phyloP scores from a whole-genome alignment of 1,140 invertebrate genomes.

The Armadillidium nasatum region DNA sequence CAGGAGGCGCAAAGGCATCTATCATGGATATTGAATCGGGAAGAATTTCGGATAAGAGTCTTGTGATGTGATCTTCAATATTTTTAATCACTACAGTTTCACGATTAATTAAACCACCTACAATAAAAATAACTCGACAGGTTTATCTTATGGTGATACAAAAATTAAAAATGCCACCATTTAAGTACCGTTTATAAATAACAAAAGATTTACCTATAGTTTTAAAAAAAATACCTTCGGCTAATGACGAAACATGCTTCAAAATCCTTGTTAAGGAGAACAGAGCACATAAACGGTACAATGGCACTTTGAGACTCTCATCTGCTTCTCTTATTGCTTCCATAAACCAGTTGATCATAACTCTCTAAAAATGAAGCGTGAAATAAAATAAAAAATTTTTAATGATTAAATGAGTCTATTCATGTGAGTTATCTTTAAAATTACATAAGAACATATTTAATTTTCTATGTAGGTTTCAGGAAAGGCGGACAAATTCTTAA shows the following conservation, averaged over 20 bases:
- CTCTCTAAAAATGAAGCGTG: slow-evolving; percentile 31
- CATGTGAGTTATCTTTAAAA: too few relatives aligned
- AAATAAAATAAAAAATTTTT: background rate
- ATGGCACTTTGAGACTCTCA: slow-evolving; percentile 35
- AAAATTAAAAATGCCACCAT: slow-evolving; percentile 3
- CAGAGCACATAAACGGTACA: slow-evolving; percentile 46
- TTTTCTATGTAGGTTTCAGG: too few relatives aligned
- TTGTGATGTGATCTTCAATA: slow-evolving; percentile 56
- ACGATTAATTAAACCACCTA: slow-evolving; percentile 30
- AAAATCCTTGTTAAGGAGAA: slow-evolving; percentile 34
- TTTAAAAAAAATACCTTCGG: slow-evolving; percentile 23
- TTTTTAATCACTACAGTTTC: slow-evolving; percentile 45
- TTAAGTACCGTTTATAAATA: background rate
- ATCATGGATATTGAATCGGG: slow-evolving; percentile 70
- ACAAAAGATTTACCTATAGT: too few relatives aligned
- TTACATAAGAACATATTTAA: too few relatives aligned
- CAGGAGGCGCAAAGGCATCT: slow-evolving; percentile 79
- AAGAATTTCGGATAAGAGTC: slow-evolving; percentile 60
- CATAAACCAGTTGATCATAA: slow-evolving; percentile 26
- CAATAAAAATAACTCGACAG: background rate
- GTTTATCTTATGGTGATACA: background rate
- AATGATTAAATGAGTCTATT: too few relatives aligned
- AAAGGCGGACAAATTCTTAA: too few relatives aligned
- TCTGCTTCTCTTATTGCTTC: slow-evolving; percentile 29
- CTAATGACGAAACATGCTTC: slow-evolving; percentile 31